Base-by-base conservation (phyloP, 2,888 invertebrate species). In the Polydrusus pterygomalis region DNA sequence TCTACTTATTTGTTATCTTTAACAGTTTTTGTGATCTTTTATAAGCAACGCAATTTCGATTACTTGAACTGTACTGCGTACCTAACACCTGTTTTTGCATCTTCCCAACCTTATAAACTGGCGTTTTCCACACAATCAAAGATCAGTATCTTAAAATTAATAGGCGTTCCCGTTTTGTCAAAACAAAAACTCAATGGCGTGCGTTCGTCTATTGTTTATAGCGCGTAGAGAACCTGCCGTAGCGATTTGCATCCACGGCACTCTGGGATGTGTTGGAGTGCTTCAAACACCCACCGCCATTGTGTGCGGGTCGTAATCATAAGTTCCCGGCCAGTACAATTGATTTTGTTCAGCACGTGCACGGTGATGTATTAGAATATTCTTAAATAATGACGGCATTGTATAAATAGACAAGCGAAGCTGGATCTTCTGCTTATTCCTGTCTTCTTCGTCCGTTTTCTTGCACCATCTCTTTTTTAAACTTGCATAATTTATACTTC, bases 261-360 rank as follows among this genome's bases (percentile, higher is more conserved):
- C 83, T 84, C 81, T 83, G 82, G 76, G 83, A 84, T 83, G 84
- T 84, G 85, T 74, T 69, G 74, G 74, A 74, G 74, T 74, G 40
- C 74, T 86, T 86, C 82, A 85, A 84, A 85, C 85, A 81, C 85
- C 85, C 85, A 85, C 86, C 86, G 84, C 86, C 84, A 86, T 86
- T 86, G 86, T 86, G 82, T 77, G 80, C 80, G 79, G 78, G 82
- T 81, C 81, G 81, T 83, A 83, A 83, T 82, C 80, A 81, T 81
- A 83, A 86, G 84, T 86, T 86, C 83, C 77, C 78, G 75, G 51
- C 71, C 58, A 79, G 79, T 84, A 86, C 86, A 86, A 86, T 86
- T 86, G 86, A 86, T 86, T 86, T 85, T 85, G 83, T 83, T 81
- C 84, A 85, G 85, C 86, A 86, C 86, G 86, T 86, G 86, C 85